Evolutionary conservation across 2,888 invertebrate species (phyloP).

Genomic region (Apodemia duryi): DNA sequence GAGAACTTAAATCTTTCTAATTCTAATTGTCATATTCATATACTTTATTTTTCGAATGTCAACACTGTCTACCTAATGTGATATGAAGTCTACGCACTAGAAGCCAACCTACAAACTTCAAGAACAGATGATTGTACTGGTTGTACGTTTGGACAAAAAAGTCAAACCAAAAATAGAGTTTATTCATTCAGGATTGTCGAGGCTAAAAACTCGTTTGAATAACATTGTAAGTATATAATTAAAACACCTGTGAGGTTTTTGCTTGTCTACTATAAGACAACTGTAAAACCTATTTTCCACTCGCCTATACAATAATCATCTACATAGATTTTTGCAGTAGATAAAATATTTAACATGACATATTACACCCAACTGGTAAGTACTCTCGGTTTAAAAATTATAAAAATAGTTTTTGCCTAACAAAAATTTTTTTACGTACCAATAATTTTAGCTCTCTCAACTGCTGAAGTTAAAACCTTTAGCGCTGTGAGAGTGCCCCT

Average conservation of each 20-base stretch:
- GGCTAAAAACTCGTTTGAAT: slow-evolving; percentile 3
- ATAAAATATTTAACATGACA: too few species aligned
- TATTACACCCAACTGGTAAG: too few species aligned
- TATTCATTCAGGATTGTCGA: slow-evolving; percentile 2
- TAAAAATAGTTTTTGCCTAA: too few species aligned
- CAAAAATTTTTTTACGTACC: too few species aligned
- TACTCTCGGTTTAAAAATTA: too few species aligned
- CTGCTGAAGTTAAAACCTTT: too few species aligned
- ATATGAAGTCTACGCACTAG: not conserved
- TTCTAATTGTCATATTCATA: not conserved
- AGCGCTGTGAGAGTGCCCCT: too few species aligned
- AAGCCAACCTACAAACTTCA: slow-evolving; percentile 11
- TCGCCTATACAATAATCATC: not conserved
- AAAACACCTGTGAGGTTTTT: slow-evolving; percentile 6
- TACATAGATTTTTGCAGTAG: too few species aligned
- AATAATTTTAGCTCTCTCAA: too few species aligned
- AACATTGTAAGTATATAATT: not conserved
- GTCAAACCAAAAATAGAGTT: slow-evolving; percentile 9
- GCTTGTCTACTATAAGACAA: not conserved
- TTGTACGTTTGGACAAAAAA: slow-evolving; percentile 9
- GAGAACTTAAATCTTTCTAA: too few species aligned
- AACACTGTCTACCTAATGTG: not conserved
- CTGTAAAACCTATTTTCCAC: not conserved
- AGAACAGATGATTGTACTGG: slow-evolving; percentile 9
- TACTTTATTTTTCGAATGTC: not conserved